Evolutionary conservation across 2,113 vertebrate species (phyloP), one percentile per base, ranked within the genome.

Genomic region (Lophura nycthemera): DNA sequence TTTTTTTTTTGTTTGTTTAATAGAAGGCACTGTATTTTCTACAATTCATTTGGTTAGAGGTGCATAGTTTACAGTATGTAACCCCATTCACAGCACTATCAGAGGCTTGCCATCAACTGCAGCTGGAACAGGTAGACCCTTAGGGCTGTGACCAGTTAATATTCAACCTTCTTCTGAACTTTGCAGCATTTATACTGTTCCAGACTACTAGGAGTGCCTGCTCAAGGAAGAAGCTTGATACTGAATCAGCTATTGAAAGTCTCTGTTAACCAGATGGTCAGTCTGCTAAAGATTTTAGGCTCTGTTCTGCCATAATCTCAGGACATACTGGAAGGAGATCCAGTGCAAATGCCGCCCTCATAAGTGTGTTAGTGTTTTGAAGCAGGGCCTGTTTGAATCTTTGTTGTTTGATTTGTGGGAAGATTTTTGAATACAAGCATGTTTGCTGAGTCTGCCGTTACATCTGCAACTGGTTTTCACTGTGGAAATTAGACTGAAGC

Each of bases 151-250:
- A 47, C 10, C 60, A 38, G 91, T 96, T 96, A 96, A 95, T 95
- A 61, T 86, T 93, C 92, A 96, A 93, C 71, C 29, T 76, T 48
- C 38, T 19, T 65, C 50, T 94, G 91, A 91, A 91, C 92, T 89
- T 82, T 89, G 89, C 43, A 60, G 76, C 70, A 24, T 17, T 56
- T 88, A 89, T 88, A 52, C 25, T 3, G 10, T 70, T 60, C 43
- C 65, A 71, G 34, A 38, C 60, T 56, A 16, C 36, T 77, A 75
- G 72, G 60, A 93, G 50, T 38, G 84, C 40, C 86, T 79, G 48
- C 54, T 67, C 1, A 1, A 60, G 50, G 17, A 63, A 83, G 48
- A 65, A 17, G 25, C 42, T 86, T 10, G 15, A 8, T 67, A n/a
- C 2, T 0, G 64, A 72, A 89, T 50, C 0, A 6, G n/a, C 82